Percentiles rank a stretch among this genome's conserved stretches.
phyloP scores from a whole-genome alignment of 2,797 vertebrate genomes.

The Crypturellus tataupa region DNA sequence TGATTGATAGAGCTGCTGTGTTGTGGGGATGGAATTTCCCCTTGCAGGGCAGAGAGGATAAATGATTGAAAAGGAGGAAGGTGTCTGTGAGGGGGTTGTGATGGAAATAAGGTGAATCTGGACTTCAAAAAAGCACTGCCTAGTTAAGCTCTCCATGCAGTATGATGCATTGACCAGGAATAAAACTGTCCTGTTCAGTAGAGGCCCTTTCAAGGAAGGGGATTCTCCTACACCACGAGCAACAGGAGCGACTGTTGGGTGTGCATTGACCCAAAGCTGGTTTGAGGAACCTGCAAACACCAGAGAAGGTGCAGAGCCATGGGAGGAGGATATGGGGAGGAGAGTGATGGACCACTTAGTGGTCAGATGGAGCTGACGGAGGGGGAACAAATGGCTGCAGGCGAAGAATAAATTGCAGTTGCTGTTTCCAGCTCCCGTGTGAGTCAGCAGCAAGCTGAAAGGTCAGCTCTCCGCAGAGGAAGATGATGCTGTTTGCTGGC shows the following conservation, averaged over 20 bases:
- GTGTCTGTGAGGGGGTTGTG: rapidly evolving
- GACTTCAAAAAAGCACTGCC: background rate
- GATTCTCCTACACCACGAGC: background rate
- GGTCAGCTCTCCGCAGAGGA: background rate
- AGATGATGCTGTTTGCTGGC: background rate
- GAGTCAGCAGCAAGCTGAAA: constrained; percentile 31
- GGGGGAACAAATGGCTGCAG: background rate
- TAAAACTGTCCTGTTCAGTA: background rate
- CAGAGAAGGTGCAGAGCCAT: background rate
- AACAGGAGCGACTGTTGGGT: background rate
- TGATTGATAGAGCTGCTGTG: rapidly evolving
- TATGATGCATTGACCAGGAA: background rate
- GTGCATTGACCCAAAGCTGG: rapidly evolving
- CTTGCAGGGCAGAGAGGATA: rapidly evolving
- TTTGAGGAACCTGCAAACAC: background rate
- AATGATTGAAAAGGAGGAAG: background rate
- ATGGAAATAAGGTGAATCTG: rapidly evolving
- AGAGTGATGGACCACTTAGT: background rate
- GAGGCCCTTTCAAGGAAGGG: background rate
- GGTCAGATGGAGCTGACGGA: background rate
- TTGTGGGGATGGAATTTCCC: background rate
- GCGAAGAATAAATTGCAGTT: constrained; percentile 5
- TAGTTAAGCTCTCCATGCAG: rapidly evolving
- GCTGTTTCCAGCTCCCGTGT: constrained; percentile 48
- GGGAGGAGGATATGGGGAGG: background rate